Evolutionary conservation across 2,113 vertebrate species (phyloP), one percentile per base, ranked within the genome.

Genomic region (Narcine bancroftii): DNA sequence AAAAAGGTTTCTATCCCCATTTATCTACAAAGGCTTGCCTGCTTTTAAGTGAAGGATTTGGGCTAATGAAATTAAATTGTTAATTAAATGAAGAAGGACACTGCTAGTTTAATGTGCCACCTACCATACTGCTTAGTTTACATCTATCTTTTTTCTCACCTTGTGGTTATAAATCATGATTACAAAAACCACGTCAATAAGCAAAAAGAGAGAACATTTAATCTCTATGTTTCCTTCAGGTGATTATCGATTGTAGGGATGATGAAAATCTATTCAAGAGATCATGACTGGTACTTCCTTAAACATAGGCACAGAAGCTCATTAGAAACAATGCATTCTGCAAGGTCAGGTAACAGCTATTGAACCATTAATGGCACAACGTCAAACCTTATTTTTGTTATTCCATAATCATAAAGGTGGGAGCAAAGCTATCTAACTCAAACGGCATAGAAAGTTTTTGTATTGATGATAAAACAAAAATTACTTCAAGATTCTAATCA

Each of bases 251-350:
- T 93, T 93, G 92, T 45, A 71, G 93, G 79, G 93, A 93, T 77
- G 92, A 92, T 93, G 92, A 92, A 93, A 93, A 93, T 93, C 93
- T 79, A 93, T 93, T 92, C 93, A 77, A 93, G 87, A 81, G 92
- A 93, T 93, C 92, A 93, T 93, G 93, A 93, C 92, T 92, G 92
- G 76, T 87, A 65, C 42, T 75, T 71, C 33, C 45, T 91, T 53
- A 13, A 63, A 39, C n/a, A n/a, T 66, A 65, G 36, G 65, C 24
- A 63, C 85, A 89, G 56, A 89, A 89, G 19, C 85, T 17, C 6
- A 6, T 39, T 69, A 29, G 24, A 63, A 45, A 69, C 65, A 91
- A 13, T 45, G 60, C 39, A 39, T 36, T 91, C 87, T 91, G 60
- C 87, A 66, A 60, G 65, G 63, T 91, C 26, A 47, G 60, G 42